Percentiles rank a stretch among this genome's conserved stretches.
Conservation (phyloP, 2,888 invertebrate species). For the Xestia rhomboidea region DNA sequence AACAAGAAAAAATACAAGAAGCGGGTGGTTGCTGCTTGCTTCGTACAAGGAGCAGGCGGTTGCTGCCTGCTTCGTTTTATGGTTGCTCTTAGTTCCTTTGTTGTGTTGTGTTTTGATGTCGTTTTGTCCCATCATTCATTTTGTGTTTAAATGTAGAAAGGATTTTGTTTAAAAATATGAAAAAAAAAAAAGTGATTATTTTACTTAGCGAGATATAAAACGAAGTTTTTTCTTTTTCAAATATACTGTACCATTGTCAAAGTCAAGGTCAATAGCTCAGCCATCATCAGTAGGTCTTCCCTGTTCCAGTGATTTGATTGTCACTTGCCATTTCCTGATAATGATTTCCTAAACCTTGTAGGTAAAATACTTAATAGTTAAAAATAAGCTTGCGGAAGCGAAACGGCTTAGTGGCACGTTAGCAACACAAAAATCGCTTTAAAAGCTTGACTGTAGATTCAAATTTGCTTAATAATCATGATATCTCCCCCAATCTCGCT, state of each 20-base stretch:
- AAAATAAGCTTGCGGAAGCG: background rate
- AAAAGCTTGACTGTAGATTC: background rate
- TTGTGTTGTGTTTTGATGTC: constrained; percentile 16
- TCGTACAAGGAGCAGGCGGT: background rate
- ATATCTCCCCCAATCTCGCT: background rate
- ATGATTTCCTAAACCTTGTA: background rate
- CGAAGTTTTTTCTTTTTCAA: background rate
- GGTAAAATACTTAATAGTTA: too few species aligned
- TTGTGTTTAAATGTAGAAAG: constrained; percentile 43
- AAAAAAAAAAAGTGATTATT: background rate
- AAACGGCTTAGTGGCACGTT: background rate
- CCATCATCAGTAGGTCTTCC: background rate
- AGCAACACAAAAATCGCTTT: background rate
- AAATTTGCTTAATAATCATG: background rate
- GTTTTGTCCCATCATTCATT: constrained; percentile 43
- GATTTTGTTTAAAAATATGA: constrained; percentile 42
- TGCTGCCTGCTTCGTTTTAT: background rate
- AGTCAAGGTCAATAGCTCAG: background rate
- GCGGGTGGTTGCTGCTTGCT: background rate
- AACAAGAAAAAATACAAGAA: background rate
- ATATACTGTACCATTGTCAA: background rate
- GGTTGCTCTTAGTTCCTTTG: constrained; percentile 24
- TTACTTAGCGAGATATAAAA: background rate
- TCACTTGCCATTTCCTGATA: background rate
- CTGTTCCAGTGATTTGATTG: background rate